A percentile compares a stretch with the other conserved stretches of the same genome.
These are phyloP conservation scores for Epirrhoe tristata DNA, from an alignment of 2,888 invertebrate species.

Conservation along the genomic window DNA sequence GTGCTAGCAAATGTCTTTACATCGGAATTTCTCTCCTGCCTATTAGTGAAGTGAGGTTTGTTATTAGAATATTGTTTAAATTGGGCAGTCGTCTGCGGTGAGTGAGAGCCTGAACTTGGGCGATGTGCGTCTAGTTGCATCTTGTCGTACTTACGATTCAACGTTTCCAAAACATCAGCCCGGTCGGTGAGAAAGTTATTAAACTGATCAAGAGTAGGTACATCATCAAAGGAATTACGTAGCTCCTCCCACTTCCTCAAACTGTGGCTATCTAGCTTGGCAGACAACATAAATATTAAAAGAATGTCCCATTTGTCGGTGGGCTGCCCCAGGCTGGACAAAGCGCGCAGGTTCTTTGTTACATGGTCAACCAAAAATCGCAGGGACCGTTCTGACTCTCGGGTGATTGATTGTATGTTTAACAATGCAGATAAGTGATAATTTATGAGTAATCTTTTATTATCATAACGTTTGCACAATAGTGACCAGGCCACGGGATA, in stretches of 20 bases:
- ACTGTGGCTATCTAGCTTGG: slow-evolving; percentile 34
- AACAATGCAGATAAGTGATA: background rate
- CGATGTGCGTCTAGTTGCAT: background rate
- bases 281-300: slow-evolving; percentile 38
- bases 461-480: background rate
- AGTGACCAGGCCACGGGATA: background rate
- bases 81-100: background rate
- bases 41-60: background rate
- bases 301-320: slow-evolving; percentile 41
- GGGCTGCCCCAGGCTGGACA: slow-evolving; percentile 39
- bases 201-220: background rate
- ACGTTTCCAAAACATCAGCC: background rate
- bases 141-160: background rate
- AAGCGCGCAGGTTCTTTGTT: slow-evolving; percentile 42
- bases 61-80: background rate
- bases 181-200: too few species aligned
- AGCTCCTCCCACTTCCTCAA: background rate
- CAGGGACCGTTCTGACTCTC: slow-evolving; percentile 20
- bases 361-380: slow-evolving; percentile 41
- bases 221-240: background rate
- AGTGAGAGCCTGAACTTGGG: too few species aligned
- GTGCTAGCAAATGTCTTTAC: background rate
- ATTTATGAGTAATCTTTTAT: background rate
- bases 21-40: background rate
- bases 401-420: background rate